phyloP scores from a whole-genome alignment of 2,797 vertebrate species.

The Intellagama lesueurii region DNA sequence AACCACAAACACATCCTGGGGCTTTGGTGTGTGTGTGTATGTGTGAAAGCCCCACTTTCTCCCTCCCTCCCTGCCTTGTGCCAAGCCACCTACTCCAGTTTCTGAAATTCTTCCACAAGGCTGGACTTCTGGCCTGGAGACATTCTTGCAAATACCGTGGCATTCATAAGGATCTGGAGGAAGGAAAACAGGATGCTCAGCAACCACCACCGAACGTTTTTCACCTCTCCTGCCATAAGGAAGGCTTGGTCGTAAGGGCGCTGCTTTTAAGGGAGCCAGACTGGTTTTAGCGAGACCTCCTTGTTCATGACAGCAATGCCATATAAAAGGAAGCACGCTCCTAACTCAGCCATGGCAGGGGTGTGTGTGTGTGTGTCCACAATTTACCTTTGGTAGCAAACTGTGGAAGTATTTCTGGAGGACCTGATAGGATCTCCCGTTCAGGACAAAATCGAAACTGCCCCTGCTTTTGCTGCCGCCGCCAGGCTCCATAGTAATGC shows the following conservation, averaged over 20 bases:
- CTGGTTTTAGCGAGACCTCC: too few relatives aligned
- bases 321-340: too few relatives aligned
- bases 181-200: not conserved
- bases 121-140: constrained; percentile 77
- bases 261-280: too few relatives aligned
- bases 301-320: too few relatives aligned
- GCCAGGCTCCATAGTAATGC: constrained; percentile 13
- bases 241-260: not conserved
- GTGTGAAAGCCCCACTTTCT: too few relatives aligned
- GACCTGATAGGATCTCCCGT: constrained; percentile 74
- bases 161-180: constrained; percentile 73
- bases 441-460: constrained; percentile 74
- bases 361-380: too few relatives aligned
- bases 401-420: constrained; percentile 71
- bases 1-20: not conserved
- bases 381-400: constrained; percentile 75
- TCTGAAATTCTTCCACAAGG: constrained; percentile 78
- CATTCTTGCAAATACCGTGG: constrained; percentile 75
- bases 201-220: too few relatives aligned
- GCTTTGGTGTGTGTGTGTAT: not conserved
- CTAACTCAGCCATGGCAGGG: too few relatives aligned
- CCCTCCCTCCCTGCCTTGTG: not conserved
- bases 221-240: too few relatives aligned
- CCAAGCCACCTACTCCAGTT: constrained; percentile 71
- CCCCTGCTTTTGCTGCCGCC: not conserved